A percentile compares a stretch with the other conserved stretches of the same genome.
phyloP scores from a whole-genome alignment of 2,888 invertebrate species.

The Trissolcus japonicus region DNA sequence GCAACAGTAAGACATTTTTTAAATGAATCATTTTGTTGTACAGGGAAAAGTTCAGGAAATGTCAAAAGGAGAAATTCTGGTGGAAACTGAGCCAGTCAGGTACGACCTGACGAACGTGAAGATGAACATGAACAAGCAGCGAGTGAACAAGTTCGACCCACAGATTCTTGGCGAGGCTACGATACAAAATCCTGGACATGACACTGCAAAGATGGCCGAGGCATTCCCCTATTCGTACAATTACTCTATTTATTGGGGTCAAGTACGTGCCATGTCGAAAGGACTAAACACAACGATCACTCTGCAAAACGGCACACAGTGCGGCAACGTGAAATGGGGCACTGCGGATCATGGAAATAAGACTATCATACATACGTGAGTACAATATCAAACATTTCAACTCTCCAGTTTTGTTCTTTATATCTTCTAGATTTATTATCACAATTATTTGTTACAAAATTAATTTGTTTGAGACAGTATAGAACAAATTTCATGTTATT shows the following conservation, averaged over 20 bases:
- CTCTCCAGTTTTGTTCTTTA: too few relatives aligned
- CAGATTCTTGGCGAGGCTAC: slow-evolving; percentile 74
- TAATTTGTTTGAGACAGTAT: too few relatives aligned
- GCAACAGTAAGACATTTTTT: too few relatives aligned
- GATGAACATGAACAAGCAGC: slow-evolving; percentile 79
- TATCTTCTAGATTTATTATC: too few relatives aligned
- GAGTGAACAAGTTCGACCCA: slow-evolving; percentile 73
- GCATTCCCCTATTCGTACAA: slow-evolving; percentile 85
- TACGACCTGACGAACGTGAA: slow-evolving; percentile 86
- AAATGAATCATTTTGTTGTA: slow-evolving; percentile 1
- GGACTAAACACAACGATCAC: slow-evolving; percentile 83
- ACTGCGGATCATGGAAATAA: slow-evolving; percentile 77
- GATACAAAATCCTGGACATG: slow-evolving; percentile 77
- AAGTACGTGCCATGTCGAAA: slow-evolving; percentile 84
- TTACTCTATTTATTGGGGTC: slow-evolving; percentile 87
- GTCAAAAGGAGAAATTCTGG: slow-evolving; percentile 83
- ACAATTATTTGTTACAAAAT: too few relatives aligned
- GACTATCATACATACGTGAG: slow-evolving; percentile 78
- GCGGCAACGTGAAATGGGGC: slow-evolving; percentile 85
- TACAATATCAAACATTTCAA: slow-evolving; percentile 21
- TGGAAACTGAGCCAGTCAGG: slow-evolving; percentile 87
- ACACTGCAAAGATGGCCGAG: slow-evolving; percentile 82
- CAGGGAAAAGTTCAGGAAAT: slow-evolving; percentile 66
- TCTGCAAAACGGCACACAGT: slow-evolving; percentile 79
- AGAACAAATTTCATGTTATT: neutral